phyloP scores from a whole-genome alignment of 2,888 invertebrate genomes.

The Nyleta sp. region DNA sequence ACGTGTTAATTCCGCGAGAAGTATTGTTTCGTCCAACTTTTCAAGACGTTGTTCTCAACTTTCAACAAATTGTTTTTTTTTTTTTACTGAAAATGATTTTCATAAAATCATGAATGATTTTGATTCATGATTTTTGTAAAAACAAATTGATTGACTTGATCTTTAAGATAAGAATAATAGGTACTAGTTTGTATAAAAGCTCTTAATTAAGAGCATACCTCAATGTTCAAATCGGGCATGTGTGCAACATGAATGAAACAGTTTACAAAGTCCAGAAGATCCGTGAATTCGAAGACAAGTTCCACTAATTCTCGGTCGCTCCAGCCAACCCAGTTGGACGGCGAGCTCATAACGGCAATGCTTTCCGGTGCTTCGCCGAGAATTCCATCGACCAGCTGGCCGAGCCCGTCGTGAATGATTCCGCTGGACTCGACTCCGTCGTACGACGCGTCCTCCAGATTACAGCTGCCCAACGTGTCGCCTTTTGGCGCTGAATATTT shows the following conservation, averaged over 20 bases:
- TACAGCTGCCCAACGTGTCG: conserved; percentile 85
- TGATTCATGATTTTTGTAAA: no score
- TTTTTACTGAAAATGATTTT: no score
- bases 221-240: conserved; percentile 90
- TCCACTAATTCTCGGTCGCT: conserved; percentile 88
- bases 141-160: no score
- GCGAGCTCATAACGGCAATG: conserved; percentile 74
- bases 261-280: conserved; percentile 87
- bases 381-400: conserved; percentile 91
- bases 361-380: conserved; percentile 85
- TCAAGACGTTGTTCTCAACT: no score
- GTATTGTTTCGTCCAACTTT: no score
- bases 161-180: no score
- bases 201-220: no score
- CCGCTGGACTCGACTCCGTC: conserved; percentile 86
- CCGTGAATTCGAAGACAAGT: conserved; percentile 92
- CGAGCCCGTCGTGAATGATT: conserved; percentile 88
- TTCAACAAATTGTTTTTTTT: no score
- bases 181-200: no score
- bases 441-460: conserved; percentile 91
- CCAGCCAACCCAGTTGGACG: conserved; percentile 92
- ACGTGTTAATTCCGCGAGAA: no score
- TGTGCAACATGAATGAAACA: conserved; percentile 82
- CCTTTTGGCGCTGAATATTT: conserved; percentile 88
- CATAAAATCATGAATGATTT: no score